Conservation (phyloP, 2,113 vertebrate species). For the Shinisaurus crocodilurus region DNA sequence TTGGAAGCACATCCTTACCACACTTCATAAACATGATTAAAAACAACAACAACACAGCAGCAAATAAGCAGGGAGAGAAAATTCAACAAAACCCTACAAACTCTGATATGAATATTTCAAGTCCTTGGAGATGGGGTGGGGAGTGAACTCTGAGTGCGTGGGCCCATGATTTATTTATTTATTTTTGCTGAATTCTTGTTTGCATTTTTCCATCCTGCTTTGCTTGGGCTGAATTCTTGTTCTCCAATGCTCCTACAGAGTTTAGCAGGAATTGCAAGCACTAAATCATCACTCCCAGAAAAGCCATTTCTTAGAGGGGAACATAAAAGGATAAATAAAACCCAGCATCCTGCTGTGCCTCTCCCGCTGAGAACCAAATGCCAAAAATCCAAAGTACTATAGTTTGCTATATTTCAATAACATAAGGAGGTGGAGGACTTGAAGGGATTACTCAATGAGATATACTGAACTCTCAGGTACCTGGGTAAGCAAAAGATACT, state of each 20-base stretch:
- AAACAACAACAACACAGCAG: not conserved
- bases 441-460: constrained; percentile 53
- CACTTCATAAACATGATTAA: accelerated
- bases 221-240: not conserved
- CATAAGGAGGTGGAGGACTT: constrained; percentile 24
- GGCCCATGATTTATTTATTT: not conserved
- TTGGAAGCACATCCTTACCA: too few relatives aligned
- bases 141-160: not conserved
- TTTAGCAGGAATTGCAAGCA: constrained; percentile 18
- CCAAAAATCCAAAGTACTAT: constrained; percentile 31
- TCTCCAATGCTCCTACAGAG: not conserved
- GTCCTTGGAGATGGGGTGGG: not conserved
- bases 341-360: not conserved
- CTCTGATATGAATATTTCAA: not conserved
- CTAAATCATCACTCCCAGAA: constrained; percentile 33
- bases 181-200: not conserved
- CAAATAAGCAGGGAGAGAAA: not conserved
- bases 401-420: constrained; percentile 7
- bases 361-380: constrained; percentile 25
- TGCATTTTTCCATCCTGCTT: not conserved
- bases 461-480: constrained; percentile 41
- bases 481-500: constrained; percentile 34
- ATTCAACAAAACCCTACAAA: not conserved
- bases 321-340: constrained; percentile 39
- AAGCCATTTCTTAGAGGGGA: constrained; percentile 29